phyloP scores from a whole-genome alignment of 2,113 vertebrate species.

The Pyxicephalus adspersus region DNA sequence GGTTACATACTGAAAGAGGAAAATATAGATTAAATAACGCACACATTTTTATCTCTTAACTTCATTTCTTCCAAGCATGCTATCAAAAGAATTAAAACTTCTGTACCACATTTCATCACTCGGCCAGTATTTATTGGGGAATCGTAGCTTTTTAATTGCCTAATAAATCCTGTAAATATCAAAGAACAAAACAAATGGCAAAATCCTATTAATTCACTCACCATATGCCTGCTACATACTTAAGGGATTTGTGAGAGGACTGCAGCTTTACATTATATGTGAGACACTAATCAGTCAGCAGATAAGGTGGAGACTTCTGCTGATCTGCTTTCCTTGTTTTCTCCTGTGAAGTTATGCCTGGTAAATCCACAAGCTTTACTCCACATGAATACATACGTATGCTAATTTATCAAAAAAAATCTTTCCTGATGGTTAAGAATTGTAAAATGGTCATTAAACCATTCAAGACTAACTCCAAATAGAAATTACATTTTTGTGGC shows the following conservation, averaged over 20 bases:
- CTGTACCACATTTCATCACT: not conserved
- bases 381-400: not conserved
- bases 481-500: no score
- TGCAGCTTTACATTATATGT: constrained; percentile 32
- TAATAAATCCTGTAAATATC: constrained; percentile 33
- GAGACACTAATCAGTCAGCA: constrained; percentile 15
- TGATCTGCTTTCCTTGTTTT: not conserved
- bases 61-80: not conserved
- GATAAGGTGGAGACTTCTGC: constrained; percentile 15
- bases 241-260: constrained; percentile 32
- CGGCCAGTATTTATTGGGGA: constrained; percentile 9
- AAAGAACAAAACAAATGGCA: constrained; percentile 21
- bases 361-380: not conserved
- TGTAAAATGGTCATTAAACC: no score
- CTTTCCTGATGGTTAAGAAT: no score
- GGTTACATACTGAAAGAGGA: not conserved
- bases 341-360: not conserved
- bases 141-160: constrained; percentile 27
- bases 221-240: constrained; percentile 34
- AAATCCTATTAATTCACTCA: constrained; percentile 51
- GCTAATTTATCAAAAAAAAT: no score
- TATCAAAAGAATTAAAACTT: not conserved
- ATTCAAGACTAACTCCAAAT: no score
- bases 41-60: not conserved
- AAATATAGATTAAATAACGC: not conserved